Evolutionary conservation across 2,888 invertebrate species (phyloP).

Genomic region (Megastigmus dorsalis): DNA sequence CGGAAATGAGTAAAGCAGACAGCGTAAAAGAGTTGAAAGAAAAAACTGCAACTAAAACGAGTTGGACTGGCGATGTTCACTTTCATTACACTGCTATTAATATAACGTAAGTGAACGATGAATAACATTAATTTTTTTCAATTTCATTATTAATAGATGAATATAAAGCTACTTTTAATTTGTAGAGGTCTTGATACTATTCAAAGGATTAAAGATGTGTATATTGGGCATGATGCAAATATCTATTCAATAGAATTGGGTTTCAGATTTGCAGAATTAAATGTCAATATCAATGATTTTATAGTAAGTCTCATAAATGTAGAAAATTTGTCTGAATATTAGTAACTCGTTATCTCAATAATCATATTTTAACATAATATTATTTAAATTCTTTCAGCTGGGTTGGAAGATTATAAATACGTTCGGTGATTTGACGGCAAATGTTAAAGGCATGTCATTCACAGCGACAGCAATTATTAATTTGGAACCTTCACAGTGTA

Average conservation of each 20-base stretch:
- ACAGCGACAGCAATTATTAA: background rate
- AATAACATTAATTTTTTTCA: too few relatives aligned
- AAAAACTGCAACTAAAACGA: background rate
- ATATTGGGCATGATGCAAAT: background rate
- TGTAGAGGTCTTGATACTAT: background rate
- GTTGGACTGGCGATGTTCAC: background rate
- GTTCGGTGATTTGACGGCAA: background rate
- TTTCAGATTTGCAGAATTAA: background rate
- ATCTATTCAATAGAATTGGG: background rate
- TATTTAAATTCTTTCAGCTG: background rate
- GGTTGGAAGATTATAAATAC: background rate
- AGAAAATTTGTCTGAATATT: too few relatives aligned
- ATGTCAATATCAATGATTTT: background rate
- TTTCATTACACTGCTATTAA: background rate
- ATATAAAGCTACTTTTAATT: background rate
- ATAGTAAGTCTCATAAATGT: background rate
- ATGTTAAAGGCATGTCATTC: background rate
- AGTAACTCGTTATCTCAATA: too few relatives aligned
- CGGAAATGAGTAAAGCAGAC: too few relatives aligned
- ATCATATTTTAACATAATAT: too few relatives aligned
- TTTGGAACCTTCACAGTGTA: background rate
- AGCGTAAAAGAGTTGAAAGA: background rate
- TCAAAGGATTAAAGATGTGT: background rate
- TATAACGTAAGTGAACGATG: background rate
- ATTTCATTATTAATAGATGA: too few relatives aligned